Evolutionary conservation across 2,888 invertebrate genomes (phyloP).

Genomic region (Aspidiotus rigidus): DNA sequence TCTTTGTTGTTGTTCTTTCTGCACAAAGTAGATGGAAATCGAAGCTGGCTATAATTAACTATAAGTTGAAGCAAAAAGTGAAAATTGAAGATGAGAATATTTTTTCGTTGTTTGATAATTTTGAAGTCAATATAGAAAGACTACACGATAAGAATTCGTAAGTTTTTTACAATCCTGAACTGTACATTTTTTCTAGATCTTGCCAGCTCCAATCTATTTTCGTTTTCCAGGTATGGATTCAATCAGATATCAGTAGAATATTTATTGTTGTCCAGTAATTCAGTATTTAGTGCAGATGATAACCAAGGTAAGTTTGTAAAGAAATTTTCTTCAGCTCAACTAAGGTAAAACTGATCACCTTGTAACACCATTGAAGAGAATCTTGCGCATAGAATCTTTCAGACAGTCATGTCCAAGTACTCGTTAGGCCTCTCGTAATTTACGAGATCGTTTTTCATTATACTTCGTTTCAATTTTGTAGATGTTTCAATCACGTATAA

Average conservation of each 20-base stretch:
- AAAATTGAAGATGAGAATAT: slow-evolving; percentile 8
- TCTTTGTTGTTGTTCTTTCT: no score
- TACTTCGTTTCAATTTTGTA: not conserved
- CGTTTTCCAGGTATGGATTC: slow-evolving; percentile 47
- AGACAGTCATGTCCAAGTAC: no score
- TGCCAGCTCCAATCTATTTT: slow-evolving; percentile 10
- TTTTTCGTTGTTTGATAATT: slow-evolving; percentile 7
- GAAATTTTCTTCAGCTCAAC: no score
- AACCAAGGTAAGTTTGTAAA: no score
- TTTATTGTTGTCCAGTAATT: slow-evolving; percentile 31
- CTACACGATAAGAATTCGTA: slow-evolving; percentile 36
- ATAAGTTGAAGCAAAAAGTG: not conserved
- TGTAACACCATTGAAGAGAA: no score
- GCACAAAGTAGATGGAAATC: slow-evolving; percentile 6
- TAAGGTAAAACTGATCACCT: no score
- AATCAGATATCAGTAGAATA: slow-evolving; percentile 57
- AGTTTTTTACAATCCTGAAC: slow-evolving; percentile 21
- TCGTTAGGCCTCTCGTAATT: no score
- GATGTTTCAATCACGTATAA: slow-evolving; percentile 34
- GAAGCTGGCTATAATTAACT: slow-evolving; percentile 12
- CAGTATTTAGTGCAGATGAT: no score
- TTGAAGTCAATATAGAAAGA: slow-evolving; percentile 38
- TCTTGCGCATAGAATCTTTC: no score
- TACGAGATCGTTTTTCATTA: no score
- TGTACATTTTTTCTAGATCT: slow-evolving; percentile 2